Evolutionary conservation across 30 jellyfish, hydroid and myxozoan species (phyloP), one percentile per base, ranked within the genome.

Genomic region (Chrysaora quinquecirrha): DNA sequence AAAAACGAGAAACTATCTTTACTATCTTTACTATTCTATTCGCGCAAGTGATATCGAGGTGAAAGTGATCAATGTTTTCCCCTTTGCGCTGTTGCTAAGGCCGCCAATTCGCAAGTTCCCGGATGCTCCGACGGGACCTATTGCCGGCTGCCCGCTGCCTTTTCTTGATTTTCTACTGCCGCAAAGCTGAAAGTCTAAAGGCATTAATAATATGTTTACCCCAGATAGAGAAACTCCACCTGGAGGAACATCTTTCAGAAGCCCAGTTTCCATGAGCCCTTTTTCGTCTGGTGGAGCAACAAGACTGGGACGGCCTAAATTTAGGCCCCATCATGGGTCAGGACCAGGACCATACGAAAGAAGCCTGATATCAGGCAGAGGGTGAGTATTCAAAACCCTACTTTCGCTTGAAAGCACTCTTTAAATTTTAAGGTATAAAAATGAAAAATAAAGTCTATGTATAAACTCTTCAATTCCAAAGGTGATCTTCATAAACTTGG

Each of bases 231-330:
- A 80, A 65, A 80, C 83, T 35, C 48, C 76, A 20, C 56, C 65
- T 10, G 33, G 29, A 22, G 83, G 90, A 23, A 48, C 64, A 50
- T 79, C 90, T 6, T 80, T 28, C 34, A 38, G 69, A 3, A 80
- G 83, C 49, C 76, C 83, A 16, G 28, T 49, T 30, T 43, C 83
- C 65, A 18, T 69, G 83, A 80, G 90, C 50, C 90, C 90, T 23
- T 80, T 80, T 32, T 72, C 75, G n/a, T 52, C 71, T n/a, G 76
- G 90, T 27, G 47, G 83, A 43, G 76, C 64, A 23, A 38, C 52
- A 1, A 66, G 73, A 43, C 25, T 48, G 24, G 89, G 77, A 21
- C 71, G 47, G 56, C 83, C 90, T 25, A 78, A 79, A 65, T 68
- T 20, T 20, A 52, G 25, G 29, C 16, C 16, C 12, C 58, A 69